These are phyloP conservation scores for Turnix velox DNA, from an alignment of 2,113 vertebrate genomes.

Conservation along the genomic window DNA sequence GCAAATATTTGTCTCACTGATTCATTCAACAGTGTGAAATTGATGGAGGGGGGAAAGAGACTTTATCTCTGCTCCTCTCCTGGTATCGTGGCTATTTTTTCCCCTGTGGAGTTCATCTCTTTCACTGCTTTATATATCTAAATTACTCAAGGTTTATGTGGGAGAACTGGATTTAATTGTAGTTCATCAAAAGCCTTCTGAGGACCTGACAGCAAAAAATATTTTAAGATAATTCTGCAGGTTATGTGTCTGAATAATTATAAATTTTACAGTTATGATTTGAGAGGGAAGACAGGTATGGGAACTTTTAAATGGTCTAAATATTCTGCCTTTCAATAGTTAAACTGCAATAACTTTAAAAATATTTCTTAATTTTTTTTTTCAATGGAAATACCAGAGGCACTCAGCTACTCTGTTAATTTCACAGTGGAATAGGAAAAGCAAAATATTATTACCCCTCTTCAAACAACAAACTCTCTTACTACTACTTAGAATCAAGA, in stretches of 20 bases:
- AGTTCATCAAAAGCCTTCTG: neutral
- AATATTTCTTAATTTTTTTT: neutral
- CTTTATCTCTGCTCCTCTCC: neutral
- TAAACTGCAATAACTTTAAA: neutral
- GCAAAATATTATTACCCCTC: neutral
- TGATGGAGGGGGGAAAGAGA: fast-evolving
- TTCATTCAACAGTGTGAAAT: neutral
- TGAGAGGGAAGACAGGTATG: neutral
- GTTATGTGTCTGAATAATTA: neutral
- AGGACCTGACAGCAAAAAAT: neutral
- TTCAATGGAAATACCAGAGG: neutral
- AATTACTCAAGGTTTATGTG: neutral
- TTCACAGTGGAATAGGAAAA: neutral
- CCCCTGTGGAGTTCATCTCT: neutral
- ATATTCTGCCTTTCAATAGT: neutral
- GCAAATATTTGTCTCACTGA: neutral
- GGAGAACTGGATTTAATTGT: neutral
- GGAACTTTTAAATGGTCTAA: neutral
- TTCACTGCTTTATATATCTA: neutral
- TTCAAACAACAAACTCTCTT: neutral
- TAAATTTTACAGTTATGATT: neutral
- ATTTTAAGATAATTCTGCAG: neutral
- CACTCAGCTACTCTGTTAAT: neutral
- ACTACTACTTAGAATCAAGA: neutral
- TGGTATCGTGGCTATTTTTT: neutral